Evolutionary conservation across 2,113 vertebrate genomes (phyloP), one percentile per base, ranked within the genome.

Genomic region (Ascaphus truei): DNA sequence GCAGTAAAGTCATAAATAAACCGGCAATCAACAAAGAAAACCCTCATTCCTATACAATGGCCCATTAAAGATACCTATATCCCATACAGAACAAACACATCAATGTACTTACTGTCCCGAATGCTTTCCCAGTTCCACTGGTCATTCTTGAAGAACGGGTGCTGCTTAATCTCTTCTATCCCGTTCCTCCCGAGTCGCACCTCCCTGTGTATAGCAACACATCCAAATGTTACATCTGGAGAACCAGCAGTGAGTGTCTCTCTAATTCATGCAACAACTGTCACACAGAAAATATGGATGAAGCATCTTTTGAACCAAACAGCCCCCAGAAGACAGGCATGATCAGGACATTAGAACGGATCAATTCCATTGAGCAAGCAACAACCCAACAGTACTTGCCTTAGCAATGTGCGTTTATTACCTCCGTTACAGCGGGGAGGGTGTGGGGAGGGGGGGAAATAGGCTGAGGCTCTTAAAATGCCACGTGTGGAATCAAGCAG

Each of bases 51-150:
- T n/a, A n/a, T n/a, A n/a, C n/a, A n/a, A n/a, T n/a, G n/a, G n/a
- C n/a, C n/a, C n/a, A n/a, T n/a, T n/a, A n/a, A n/a, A n/a, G n/a
- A n/a, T n/a, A n/a, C n/a, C n/a, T n/a, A n/a, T n/a, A n/a, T n/a
- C n/a, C n/a, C n/a, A n/a, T n/a, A n/a, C n/a, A n/a, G n/a, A n/a
- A n/a, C n/a, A n/a, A n/a, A n/a, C n/a, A n/a, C 51, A 30, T 2
- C 37, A 16, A 67, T 31, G 79, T 73, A 94, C 95, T 95, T 80
- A 99, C 96, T 94, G 63, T 95, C 95, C 88, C 97, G 90, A 80
- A 99, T 96, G 80, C 92, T 99, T 83, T 95, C 91, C 79, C 98
- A 98, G 62, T 93, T 96, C 97, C 97, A 99, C 56, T 95, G 96
- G 83, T 99, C 97, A 20, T 96, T 98, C 84, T 90, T 94, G 86